Conservation (phyloP, 2,113 vertebrate genomes). For the Paracanthobrama guichenoti region DNA sequence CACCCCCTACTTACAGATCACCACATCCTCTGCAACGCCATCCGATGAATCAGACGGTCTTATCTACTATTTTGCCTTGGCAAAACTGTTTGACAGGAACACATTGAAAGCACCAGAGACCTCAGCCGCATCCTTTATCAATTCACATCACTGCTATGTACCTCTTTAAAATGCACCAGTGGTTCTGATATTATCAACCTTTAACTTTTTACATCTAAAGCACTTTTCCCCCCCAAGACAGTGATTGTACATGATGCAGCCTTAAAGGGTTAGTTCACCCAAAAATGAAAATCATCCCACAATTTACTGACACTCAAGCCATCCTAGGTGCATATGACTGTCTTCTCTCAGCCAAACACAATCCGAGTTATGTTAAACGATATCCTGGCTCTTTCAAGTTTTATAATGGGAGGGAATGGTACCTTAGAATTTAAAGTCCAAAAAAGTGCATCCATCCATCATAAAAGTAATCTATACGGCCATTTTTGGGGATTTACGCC, state of each 20-base stretch:
- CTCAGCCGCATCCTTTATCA: not conserved
- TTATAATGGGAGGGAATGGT: too few relatives aligned
- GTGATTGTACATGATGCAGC: not conserved
- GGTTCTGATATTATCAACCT: not conserved
- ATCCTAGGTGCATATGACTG: too few relatives aligned
- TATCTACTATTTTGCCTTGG: not conserved
- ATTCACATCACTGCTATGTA: not conserved
- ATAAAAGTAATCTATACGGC: too few relatives aligned
- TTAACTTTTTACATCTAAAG: not conserved
- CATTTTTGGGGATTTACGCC: too few relatives aligned
- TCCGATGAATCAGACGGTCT: conserved; percentile 14
- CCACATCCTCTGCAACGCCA: conserved; percentile 34
- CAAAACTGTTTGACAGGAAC: not conserved
- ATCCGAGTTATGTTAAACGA: too few relatives aligned
- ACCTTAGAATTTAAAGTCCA: too few relatives aligned
- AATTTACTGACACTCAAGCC: too few relatives aligned
- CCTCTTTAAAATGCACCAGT: not conserved
- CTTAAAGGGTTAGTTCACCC: too few relatives aligned
- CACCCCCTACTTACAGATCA: conserved; percentile 29
- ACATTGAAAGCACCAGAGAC: not conserved
- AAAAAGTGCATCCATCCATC: too few relatives aligned
- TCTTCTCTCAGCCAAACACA: too few relatives aligned
- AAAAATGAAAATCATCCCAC: too few relatives aligned
- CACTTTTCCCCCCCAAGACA: not conserved
- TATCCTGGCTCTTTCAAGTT: too few relatives aligned